Evolutionary conservation across 2,797 vertebrate species (phyloP).

Genomic region (Vespertilio murinus): DNA sequence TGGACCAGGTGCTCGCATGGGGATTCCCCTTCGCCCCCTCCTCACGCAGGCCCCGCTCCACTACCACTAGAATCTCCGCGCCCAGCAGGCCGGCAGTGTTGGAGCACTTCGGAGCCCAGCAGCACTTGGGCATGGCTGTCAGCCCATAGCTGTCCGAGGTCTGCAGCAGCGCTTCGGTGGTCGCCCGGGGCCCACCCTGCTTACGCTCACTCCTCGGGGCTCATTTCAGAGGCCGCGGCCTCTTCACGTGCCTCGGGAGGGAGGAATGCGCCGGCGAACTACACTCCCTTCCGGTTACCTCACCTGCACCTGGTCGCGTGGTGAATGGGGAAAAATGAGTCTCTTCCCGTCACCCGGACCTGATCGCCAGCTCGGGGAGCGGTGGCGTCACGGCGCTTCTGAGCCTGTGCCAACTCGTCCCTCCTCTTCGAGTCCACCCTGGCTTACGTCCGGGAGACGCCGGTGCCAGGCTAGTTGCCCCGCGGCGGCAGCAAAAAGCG

Average conservation of each 20-base stretch:
- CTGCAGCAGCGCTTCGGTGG: not conserved
- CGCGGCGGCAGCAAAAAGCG: not conserved
- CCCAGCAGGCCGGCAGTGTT: conserved; percentile 78
- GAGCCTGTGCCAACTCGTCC: not conserved
- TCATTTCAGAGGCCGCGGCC: not conserved
- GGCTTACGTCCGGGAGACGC: not conserved
- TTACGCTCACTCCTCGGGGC: not conserved
- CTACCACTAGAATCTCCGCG: conserved; percentile 84
- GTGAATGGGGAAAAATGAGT: not conserved
- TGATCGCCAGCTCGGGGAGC: not conserved
- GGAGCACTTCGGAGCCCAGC: conserved; percentile 84
- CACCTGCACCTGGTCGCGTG: not conserved
- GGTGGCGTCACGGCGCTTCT: not conserved
- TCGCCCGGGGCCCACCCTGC: not conserved
- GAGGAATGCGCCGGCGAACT: not conserved
- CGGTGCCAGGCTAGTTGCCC: not conserved
- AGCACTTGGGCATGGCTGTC: conserved; percentile 84
- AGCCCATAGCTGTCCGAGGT: rapidly evolving
- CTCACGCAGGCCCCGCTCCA: not conserved
- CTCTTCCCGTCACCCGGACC: rapidly evolving
- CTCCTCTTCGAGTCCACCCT: not conserved
- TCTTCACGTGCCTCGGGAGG: not conserved
- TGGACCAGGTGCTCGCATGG: rapidly evolving
- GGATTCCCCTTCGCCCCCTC: not conserved
- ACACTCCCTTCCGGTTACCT: not conserved